These are phyloP conservation scores for Bombus terrestris DNA, from an alignment of 1,140 invertebrate genomes.

Conservation along the genomic window DNA sequence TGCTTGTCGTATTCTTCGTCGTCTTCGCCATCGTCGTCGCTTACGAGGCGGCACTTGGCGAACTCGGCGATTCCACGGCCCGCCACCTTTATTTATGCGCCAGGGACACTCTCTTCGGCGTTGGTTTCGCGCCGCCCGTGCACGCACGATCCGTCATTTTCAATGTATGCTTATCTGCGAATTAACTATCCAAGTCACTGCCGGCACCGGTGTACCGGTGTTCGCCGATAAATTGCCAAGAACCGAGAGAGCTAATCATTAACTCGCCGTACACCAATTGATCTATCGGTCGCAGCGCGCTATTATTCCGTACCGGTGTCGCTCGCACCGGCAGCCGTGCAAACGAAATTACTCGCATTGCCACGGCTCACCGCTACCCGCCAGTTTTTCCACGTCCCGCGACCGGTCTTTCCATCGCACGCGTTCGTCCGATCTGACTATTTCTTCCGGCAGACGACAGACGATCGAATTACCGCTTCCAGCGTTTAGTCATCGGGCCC, in stretches of 20 bases:
- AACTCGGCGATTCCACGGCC: conserved; percentile 58
- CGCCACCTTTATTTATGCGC: conserved; percentile 64
- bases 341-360: conserved; percentile 40
- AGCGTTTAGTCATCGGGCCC: no score
- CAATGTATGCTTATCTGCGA: conserved; percentile 56
- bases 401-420: conserved; percentile 20
- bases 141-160: conserved; percentile 54
- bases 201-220: conserved; percentile 24
- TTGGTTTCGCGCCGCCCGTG: conserved; percentile 31
- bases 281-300: conserved; percentile 47
- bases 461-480: conserved; percentile 1
- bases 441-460: conserved; percentile 27
- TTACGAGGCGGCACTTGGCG: conserved; percentile 46
- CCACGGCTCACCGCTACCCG: neutral
- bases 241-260: conserved; percentile 53
- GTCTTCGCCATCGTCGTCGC: conserved; percentile 14
- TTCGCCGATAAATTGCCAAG: conserved; percentile 53
- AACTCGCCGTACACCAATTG: conserved; percentile 49
- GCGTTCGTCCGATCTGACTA: neutral
- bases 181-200: conserved; percentile 56
- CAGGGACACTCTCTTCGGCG: conserved; percentile 43
- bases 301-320: conserved; percentile 46
- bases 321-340: conserved; percentile 27
- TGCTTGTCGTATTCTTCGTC: conserved; percentile 23
- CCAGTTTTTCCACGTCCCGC: neutral